Evolutionary conservation across 2,888 invertebrate genomes (phyloP).

Genomic region (Drosophila pegasa): DNA sequence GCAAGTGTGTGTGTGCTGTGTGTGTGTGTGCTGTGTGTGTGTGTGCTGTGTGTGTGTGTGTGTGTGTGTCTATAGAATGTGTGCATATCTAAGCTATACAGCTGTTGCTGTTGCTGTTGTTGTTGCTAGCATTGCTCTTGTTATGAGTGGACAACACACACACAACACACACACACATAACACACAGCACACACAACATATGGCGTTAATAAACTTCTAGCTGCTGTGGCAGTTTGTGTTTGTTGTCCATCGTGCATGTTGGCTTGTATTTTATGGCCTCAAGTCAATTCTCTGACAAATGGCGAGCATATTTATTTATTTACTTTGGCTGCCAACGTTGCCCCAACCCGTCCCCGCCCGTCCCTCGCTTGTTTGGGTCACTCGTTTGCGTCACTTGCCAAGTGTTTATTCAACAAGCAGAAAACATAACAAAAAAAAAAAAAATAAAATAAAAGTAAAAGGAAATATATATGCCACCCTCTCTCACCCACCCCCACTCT

Average conservation of each 20-base stretch:
- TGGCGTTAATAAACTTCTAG: conserved; percentile 79
- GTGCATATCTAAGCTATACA: conserved; percentile 69
- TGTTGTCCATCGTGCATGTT: conserved; percentile 53
- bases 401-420: conserved; percentile 72
- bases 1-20: conserved; percentile 26
- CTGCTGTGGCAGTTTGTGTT: conserved; percentile 32
- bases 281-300: conserved; percentile 81
- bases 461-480: background rate
- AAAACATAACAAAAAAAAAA: conserved; percentile 31
- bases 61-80: conserved; percentile 33
- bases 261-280: conserved; percentile 76
- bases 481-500: too few species aligned
- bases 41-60: conserved; percentile 22
- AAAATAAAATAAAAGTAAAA: conserved; percentile 16
- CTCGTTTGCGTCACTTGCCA: conserved; percentile 72
- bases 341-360: background rate
- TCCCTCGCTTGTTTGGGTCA: conserved; percentile 4
- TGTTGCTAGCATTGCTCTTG: conserved; percentile 46
- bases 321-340: conserved; percentile 63
- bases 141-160: conserved; percentile 65
- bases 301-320: conserved; percentile 81
- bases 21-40: conserved; percentile 11
- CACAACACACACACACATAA: conserved; percentile 1
- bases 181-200: conserved; percentile 50
- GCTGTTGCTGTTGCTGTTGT: conserved; percentile 28